A percentile compares a stretch with the other conserved stretches of the same genome.
phyloP scores from a whole-genome alignment of 1,140 invertebrate genomes.

The Trachelipus rathkii region DNA sequence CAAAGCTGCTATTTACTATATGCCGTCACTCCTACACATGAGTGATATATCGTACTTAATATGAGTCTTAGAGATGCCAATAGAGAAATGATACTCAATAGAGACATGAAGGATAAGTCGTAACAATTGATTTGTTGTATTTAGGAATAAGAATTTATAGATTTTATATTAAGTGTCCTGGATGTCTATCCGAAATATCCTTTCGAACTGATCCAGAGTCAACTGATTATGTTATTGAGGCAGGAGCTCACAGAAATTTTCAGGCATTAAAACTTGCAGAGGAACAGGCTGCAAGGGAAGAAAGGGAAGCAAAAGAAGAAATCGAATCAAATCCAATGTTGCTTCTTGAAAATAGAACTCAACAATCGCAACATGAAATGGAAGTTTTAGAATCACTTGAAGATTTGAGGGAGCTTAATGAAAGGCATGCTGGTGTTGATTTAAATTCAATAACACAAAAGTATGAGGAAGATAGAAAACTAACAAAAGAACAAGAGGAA shows the following conservation, averaged over 20 bases:
- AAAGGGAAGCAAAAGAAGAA: conserved; percentile 90
- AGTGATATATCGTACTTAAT: no score
- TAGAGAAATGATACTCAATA: no score
- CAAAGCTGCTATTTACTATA: no score
- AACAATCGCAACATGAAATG: conserved; percentile 94
- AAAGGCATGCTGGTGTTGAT: conserved; percentile 79
- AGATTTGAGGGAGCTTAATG: conserved; percentile 93
- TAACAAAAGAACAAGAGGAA: conserved; percentile 39
- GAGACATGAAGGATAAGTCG: no score
- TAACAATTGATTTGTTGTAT: no score
- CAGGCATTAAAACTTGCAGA: conserved; percentile 97
- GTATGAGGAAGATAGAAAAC: conserved; percentile 51
- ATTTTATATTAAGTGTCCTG: conserved; percentile 73
- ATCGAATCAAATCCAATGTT: conserved; percentile 99
- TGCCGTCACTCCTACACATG: no score
- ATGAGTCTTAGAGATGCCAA: no score
- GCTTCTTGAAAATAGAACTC: conserved; percentile 87
- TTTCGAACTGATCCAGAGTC: conserved; percentile 97
- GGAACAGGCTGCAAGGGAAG: conserved; percentile 87
- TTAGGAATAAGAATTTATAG: conserved; percentile 92
- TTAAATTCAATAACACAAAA: conserved; percentile 79
- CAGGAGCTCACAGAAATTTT: conserved; percentile 95
- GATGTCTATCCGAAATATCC: conserved; percentile 97
- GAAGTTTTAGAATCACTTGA: conserved; percentile 91
- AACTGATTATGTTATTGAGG: conserved; percentile 97